Conservation (phyloP, 2,888 invertebrate species). For the Cryptus viduatorius region DNA sequence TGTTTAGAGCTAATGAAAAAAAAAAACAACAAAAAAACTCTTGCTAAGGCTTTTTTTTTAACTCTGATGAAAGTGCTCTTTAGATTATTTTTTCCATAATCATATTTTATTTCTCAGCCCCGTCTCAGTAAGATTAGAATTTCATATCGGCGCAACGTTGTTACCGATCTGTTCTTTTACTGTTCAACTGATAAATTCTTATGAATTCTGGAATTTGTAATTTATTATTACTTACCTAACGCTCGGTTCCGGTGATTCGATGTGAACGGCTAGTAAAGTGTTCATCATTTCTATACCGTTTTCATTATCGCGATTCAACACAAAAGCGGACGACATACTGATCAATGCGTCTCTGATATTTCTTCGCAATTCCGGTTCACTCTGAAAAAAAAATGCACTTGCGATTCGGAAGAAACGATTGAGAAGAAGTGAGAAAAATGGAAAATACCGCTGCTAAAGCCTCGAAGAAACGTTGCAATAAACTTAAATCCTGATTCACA, state of each 20-base stretch:
- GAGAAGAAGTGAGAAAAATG: background rate
- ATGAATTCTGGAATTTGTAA: no score
- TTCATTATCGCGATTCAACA: conserved; percentile 80
- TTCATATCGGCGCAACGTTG: no score
- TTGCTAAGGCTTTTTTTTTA: no score
- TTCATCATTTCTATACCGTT: conserved; percentile 86
- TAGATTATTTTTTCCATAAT: no score
- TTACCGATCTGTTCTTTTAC: no score
- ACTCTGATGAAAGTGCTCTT: no score
- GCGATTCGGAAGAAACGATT: background rate
- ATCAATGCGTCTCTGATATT: conserved; percentile 81
- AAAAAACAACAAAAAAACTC: no score
- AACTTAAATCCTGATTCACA: conserved; percentile 89
- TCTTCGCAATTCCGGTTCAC: conserved; percentile 80
- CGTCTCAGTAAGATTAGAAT: no score
- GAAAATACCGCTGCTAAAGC: conserved; percentile 84
- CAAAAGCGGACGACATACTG: conserved; percentile 81
- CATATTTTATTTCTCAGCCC: no score
- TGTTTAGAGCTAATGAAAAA: no score
- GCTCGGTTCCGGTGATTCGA: conserved; percentile 90
- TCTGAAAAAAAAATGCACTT: conserved; percentile 68
- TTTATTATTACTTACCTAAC: conserved; percentile 75
- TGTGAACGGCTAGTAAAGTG: conserved; percentile 90
- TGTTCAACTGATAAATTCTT: no score
- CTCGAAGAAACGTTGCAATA: conserved; percentile 86